Conservation (phyloP, 2,797 vertebrate species). For the Coreius guichenoti region DNA sequence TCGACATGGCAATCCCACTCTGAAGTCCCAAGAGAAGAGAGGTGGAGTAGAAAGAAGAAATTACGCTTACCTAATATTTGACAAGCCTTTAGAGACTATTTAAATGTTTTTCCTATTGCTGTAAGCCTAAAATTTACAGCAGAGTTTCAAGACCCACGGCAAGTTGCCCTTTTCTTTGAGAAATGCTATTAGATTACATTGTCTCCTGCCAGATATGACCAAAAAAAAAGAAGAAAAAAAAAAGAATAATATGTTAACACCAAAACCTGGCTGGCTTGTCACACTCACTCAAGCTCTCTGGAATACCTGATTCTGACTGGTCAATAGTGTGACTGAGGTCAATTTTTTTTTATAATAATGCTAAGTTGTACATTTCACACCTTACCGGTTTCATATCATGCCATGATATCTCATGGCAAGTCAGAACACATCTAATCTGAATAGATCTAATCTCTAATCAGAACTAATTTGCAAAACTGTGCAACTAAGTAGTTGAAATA, state of each 20-base stretch:
- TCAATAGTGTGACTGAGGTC: neutral
- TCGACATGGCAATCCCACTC: slow-evolving; percentile 22
- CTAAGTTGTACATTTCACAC: neutral
- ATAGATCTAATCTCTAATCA: too few species aligned
- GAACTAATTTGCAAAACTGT: neutral
- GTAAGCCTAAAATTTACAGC: neutral
- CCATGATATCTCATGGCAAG: neutral
- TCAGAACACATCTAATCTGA: neutral
- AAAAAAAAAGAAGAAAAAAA: too few species aligned
- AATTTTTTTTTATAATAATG: neutral
- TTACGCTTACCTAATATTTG: neutral
- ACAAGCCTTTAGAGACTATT: slow-evolving; percentile 15
- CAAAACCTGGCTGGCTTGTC: neutral
- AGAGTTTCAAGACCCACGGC: neutral
- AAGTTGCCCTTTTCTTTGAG: slow-evolving; percentile 6
- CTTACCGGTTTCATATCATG: neutral
- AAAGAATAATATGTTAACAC: neutral
- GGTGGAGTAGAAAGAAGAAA: slow-evolving; percentile 13
- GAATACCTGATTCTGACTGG: neutral
- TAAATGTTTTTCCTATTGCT: slow-evolving; percentile 7
- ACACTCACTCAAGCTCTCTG: neutral
- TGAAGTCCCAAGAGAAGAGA: neutral
- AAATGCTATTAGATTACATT: neutral
- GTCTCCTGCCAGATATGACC: neutral
- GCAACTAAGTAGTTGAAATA: neutral